Evolutionary conservation across 2,888 invertebrate genomes (phyloP).

Genomic region (Panopea generosa): DNA sequence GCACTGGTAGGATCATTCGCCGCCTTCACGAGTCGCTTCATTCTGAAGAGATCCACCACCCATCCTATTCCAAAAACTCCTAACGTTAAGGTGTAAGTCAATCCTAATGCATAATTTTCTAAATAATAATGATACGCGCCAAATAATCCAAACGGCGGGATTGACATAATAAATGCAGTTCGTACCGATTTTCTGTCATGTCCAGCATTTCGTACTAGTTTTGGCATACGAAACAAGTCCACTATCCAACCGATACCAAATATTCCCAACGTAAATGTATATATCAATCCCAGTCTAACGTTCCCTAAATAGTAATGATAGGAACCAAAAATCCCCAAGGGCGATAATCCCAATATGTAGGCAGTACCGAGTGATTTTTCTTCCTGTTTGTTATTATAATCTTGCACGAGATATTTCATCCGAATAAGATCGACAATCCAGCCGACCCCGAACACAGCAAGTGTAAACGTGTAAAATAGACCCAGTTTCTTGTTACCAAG

Average conservation of each 20-base stretch:
- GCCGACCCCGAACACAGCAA: conserved; percentile 64
- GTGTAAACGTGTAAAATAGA: conserved; percentile 64
- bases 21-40: conserved; percentile 57
- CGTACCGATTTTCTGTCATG: conserved; percentile 57
- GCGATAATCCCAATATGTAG: conserved; percentile 55
- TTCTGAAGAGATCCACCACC: conserved; percentile 56
- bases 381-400: conserved; percentile 42
- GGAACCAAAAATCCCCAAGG: conserved; percentile 58
- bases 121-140: conserved; percentile 62
- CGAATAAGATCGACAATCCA: conserved; percentile 67
- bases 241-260: conserved; percentile 64
- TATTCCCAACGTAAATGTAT: conserved; percentile 59
- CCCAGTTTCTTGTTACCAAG: conserved; percentile 64
- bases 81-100: conserved; percentile 53
- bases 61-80: conserved; percentile 60
- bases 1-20: conserved; percentile 58
- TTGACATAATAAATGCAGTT: conserved; percentile 55
- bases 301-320: conserved; percentile 63
- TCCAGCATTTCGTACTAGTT: conserved; percentile 48
- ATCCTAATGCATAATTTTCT: conserved; percentile 56
- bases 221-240: conserved; percentile 56
- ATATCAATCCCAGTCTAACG: conserved; percentile 50
- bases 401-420: conserved; percentile 59
- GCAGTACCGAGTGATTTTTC: conserved; percentile 56
- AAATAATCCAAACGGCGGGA: conserved; percentile 61